Percentiles rank a stretch among this genome's conserved stretches.
phyloP scores from a whole-genome alignment of 2,888 invertebrate species.

The Amblyjoppa proteus region DNA sequence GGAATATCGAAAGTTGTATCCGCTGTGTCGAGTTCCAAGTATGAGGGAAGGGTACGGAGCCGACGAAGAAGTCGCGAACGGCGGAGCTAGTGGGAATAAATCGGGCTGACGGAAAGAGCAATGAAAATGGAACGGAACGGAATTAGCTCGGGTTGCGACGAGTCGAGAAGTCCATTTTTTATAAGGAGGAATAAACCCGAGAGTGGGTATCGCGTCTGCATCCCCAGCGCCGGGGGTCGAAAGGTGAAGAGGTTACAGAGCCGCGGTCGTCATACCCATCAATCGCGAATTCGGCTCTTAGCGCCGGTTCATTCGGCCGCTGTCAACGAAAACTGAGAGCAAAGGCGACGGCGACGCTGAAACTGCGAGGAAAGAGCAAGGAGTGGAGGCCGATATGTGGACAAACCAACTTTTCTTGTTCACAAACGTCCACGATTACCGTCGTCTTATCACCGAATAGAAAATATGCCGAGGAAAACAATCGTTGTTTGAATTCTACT shows the following conservation, averaged over 20 bases:
- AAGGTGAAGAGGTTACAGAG: constrained; percentile 70
- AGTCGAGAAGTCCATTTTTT: constrained; percentile 49
- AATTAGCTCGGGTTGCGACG: constrained; percentile 54
- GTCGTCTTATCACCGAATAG: no score
- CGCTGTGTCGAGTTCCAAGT: not conserved
- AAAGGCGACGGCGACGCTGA: no score
- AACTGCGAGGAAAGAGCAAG: no score
- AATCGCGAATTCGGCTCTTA: not conserved
- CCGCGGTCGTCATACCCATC: constrained; percentile 1
- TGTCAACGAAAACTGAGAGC: not conserved
- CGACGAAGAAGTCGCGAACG: not conserved
- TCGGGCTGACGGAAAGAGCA: not conserved
- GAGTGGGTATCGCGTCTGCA: constrained; percentile 42
- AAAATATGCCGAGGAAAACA: no score
- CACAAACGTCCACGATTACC: no score
- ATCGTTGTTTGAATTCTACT: no score
- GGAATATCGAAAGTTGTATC: constrained; percentile 62
- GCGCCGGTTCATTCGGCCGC: not conserved
- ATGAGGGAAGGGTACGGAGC: not conserved
- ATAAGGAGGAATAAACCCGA: constrained; percentile 62
- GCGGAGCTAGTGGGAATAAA: not conserved
- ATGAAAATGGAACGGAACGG: constrained; percentile 57
- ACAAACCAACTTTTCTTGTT: no score
- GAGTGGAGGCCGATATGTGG: no score
- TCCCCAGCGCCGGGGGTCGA: constrained; percentile 63